Percentiles rank a stretch among this genome's conserved stretches.
phyloP scores from a whole-genome alignment of 2,113 vertebrate species.

The Myrmophylax atrothorax region DNA sequence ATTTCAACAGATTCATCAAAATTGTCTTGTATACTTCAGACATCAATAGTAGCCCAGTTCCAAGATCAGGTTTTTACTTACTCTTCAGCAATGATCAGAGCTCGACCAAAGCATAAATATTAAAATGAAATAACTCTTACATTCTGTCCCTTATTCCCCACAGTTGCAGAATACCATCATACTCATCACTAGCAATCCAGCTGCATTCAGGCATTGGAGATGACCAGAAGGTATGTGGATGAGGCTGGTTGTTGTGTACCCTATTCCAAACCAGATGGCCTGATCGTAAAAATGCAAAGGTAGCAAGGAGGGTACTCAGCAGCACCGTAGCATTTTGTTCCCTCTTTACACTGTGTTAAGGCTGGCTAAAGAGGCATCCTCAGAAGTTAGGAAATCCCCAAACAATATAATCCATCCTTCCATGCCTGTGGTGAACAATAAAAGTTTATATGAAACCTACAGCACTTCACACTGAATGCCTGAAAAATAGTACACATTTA shows the following conservation, averaged over 20 bases:
- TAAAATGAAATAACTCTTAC: background rate
- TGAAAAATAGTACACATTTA: slow-evolving; percentile 66
- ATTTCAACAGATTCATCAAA: background rate
- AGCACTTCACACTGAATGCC: slow-evolving; percentile 62
- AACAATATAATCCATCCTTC: slow-evolving; percentile 62
- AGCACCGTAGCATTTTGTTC: background rate
- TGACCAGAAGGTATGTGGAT: background rate
- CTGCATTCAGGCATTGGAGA: background rate
- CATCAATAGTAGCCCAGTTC: background rate
- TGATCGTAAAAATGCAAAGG: background rate
- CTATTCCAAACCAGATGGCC: background rate
- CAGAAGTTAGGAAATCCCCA: slow-evolving; percentile 60
- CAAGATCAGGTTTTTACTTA: background rate
- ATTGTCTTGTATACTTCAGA: background rate
- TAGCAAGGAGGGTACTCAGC: background rate
- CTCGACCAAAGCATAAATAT: background rate
- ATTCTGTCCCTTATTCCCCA: background rate
- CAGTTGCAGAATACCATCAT: background rate
- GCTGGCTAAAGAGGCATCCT: background rate
- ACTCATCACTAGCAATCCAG: background rate
- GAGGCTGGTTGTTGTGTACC: background rate
- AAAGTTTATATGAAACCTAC: slow-evolving; percentile 59
- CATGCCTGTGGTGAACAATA: slow-evolving; percentile 60
- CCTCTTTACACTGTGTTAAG: background rate
- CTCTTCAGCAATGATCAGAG: background rate